These are phyloP conservation scores for Loripinus fragilis DNA, from an alignment of 2,888 invertebrate genomes.

Conservation along the genomic window DNA sequence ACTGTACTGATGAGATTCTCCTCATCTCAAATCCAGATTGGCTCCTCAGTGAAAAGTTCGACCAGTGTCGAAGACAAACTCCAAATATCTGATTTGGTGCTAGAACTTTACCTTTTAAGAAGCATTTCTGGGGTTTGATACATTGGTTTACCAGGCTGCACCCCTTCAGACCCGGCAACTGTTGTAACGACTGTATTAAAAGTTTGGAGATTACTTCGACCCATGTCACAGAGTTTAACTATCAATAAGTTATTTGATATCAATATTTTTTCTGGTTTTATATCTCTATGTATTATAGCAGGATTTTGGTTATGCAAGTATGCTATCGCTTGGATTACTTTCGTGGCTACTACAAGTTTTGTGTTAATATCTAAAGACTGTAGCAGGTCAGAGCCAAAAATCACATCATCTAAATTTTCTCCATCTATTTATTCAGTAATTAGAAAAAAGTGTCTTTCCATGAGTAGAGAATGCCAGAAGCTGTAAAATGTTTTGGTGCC, in stretches of 20 bases:
- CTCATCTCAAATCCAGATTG: slow-evolving; percentile 31
- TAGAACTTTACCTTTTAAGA: slow-evolving; percentile 18
- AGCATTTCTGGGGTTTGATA: slow-evolving; percentile 48
- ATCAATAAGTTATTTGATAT: slow-evolving; percentile 18
- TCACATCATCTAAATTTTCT: slow-evolving; percentile 21
- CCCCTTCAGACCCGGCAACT: slow-evolving; percentile 19
- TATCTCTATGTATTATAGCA: slow-evolving; percentile 36
- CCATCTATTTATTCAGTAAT: slow-evolving; percentile 32
- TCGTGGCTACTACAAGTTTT: not conserved
- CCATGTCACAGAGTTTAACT: slow-evolving; percentile 30
- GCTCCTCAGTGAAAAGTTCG: slow-evolving; percentile 25
- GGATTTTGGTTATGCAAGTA: slow-evolving; percentile 35
- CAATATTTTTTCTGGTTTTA: slow-evolving; percentile 47
- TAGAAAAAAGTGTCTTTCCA: slow-evolving; percentile 15
- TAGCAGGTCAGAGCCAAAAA: slow-evolving; percentile 6
- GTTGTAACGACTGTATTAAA: slow-evolving; percentile 22
- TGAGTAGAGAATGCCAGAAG: slow-evolving; percentile 28
- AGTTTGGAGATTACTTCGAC: slow-evolving; percentile 27
- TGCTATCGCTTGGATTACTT: slow-evolving; percentile 17
- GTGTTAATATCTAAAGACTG: not conserved
- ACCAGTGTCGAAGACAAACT: slow-evolving; percentile 30
- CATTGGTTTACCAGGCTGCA: slow-evolving; percentile 47
- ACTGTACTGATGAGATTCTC: slow-evolving; percentile 5
- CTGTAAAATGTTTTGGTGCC: slow-evolving; percentile 43
- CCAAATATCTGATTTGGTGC: slow-evolving; percentile 38